Percentiles rank a stretch among this genome's conserved stretches.
Conservation (phyloP, 1,140 invertebrate species). For the Drosophila dunni region DNA sequence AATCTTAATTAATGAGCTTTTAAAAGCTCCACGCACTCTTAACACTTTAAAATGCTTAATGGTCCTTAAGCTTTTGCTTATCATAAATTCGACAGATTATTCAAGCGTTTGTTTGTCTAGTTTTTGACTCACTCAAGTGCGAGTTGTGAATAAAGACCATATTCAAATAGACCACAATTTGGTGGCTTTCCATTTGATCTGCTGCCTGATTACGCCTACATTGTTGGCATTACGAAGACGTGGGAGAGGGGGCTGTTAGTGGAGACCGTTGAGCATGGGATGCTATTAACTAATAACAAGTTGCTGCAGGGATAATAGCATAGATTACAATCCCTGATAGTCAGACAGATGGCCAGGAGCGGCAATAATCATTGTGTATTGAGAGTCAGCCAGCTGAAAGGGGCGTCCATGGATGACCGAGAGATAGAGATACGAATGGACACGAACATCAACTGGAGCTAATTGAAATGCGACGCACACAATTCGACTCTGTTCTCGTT, state of each 20-base stretch:
- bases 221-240: constrained; percentile 6
- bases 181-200: neutral
- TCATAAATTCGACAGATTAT: neutral
- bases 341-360: constrained; percentile 9
- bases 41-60: too few relatives aligned
- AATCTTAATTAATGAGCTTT: too few relatives aligned
- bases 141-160: neutral
- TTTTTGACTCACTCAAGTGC: neutral
- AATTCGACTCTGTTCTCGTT: neutral
- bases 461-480: constrained; percentile 49
- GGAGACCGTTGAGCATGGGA: neutral
- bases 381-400: neutral
- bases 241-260: neutral
- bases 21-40: too few relatives aligned
- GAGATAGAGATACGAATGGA: neutral
- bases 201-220: constrained; percentile 5
- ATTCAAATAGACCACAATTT: constrained; percentile 5
- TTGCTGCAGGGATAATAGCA: constrained; percentile 40
- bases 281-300: constrained; percentile 38
- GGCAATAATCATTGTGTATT: constrained; percentile 23
- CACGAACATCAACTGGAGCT: neutral
- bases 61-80: too few relatives aligned
- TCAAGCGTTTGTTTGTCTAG: constrained; percentile 9
- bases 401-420: neutral
- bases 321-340: constrained; percentile 34